A percentile compares a stretch with the other conserved stretches of the same genome.
Conservation (phyloP, 2,888 invertebrate genomes). For the Steromphala cineraria region DNA sequence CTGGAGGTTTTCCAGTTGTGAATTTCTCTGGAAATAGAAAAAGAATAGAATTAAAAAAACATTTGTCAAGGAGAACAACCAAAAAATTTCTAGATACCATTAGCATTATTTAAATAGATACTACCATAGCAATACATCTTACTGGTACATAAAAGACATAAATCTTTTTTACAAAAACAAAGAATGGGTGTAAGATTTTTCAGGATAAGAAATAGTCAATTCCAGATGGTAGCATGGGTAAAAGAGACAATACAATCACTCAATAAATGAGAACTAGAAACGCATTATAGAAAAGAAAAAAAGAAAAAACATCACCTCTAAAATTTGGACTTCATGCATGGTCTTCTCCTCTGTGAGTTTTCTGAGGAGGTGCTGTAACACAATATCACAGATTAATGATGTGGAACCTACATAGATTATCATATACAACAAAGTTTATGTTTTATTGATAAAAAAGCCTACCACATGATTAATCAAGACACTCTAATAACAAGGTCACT, state of each 20-base stretch:
- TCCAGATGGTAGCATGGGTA: neutral
- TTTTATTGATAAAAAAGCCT: no score
- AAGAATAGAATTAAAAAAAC: neutral
- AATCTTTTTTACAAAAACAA: no score
- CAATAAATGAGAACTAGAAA: neutral
- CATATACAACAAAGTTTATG: neutral
- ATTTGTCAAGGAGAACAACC: neutral
- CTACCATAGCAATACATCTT: no score
- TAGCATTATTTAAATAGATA: no score
- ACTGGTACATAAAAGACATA: no score
- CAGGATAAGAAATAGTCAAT: neutral
- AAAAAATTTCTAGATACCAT: no score
- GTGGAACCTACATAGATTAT: no score
- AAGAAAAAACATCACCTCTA: neutral
- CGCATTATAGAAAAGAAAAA: neutral
- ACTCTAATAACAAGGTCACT: no score
- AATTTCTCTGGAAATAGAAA: constrained; percentile 31
- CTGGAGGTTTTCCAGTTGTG: constrained; percentile 33
- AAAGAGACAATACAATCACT: neutral
- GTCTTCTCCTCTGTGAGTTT: neutral
- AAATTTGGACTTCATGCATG: neutral
- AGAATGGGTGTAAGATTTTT: no score
- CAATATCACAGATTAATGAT: neutral
- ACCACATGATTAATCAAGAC: no score
- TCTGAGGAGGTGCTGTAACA: neutral